These are phyloP conservation scores for Macquaria australasica DNA, from an alignment of 2,113 vertebrate genomes.

Conservation along the genomic window DNA sequence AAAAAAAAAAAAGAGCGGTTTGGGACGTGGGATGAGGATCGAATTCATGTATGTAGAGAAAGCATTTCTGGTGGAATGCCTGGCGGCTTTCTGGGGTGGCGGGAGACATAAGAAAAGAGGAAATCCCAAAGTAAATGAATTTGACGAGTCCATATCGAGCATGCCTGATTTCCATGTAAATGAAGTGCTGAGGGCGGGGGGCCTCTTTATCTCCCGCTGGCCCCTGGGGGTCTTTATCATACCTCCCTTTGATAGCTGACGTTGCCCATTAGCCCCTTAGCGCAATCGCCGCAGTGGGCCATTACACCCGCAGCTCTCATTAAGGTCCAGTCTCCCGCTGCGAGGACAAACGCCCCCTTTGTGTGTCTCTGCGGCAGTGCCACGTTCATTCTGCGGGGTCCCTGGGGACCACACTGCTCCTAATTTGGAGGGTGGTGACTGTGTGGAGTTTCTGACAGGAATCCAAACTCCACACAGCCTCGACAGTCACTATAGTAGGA, in stretches of 20 bases:
- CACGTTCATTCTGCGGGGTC: conserved; percentile 73
- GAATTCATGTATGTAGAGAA: conserved; percentile 74
- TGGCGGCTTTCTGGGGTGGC: conserved; percentile 59
- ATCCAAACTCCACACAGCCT: conserved; percentile 66
- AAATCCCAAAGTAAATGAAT: conserved; percentile 86
- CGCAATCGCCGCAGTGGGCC: conserved; percentile 63
- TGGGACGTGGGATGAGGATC: conserved; percentile 72
- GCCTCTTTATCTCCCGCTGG: conserved; percentile 63
- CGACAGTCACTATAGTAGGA: conserved; percentile 43
- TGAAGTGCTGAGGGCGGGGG: conserved; percentile 63
- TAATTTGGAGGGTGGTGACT: conserved; percentile 81
- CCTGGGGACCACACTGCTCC: conserved; percentile 71
- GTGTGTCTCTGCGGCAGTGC: conserved; percentile 67
- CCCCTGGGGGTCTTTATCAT: conserved; percentile 72
- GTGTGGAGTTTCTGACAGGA: conserved; percentile 70
- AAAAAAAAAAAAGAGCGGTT: conserved; percentile 61
- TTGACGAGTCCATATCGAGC: conserved; percentile 83
- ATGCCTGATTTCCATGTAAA: conserved; percentile 85
- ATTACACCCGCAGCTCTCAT: conserved; percentile 78
- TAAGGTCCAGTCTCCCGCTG: conserved; percentile 80
- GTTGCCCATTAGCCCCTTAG: conserved; percentile 77
- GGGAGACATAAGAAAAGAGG: conserved; percentile 68
- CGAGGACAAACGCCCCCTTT: conserved; percentile 82
- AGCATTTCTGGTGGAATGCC: conserved; percentile 74
- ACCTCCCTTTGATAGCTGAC: conserved; percentile 83